Evolutionary conservation across 2,113 vertebrate genomes (phyloP).

Genomic region (Spea multiplicata): DNA sequence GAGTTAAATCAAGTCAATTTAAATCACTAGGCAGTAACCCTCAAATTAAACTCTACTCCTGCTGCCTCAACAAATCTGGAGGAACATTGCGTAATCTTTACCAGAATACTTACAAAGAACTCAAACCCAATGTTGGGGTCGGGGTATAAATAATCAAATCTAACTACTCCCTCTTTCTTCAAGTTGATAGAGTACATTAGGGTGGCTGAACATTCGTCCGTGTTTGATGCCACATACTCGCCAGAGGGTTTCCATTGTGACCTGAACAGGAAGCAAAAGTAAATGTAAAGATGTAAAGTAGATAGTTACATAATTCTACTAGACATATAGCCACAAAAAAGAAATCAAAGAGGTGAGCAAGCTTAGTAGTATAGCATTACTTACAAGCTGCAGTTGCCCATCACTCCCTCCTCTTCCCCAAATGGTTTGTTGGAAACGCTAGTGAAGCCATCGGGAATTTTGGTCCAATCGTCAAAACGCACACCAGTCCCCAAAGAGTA

Average conservation of each 20-base stretch:
- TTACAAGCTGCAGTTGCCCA: slow-evolving; percentile 81
- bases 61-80: too few relatives aligned
- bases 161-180: slow-evolving; percentile 82
- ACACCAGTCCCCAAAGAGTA: slow-evolving; percentile 87
- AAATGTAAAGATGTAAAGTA: background rate
- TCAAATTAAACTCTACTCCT: too few relatives aligned
- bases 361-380: slow-evolving; percentile 42
- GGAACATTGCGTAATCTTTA: too few relatives aligned
- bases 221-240: slow-evolving; percentile 87
- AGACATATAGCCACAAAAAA: too few relatives aligned
- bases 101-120: slow-evolving; percentile 80
- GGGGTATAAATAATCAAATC: slow-evolving; percentile 90
- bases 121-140: slow-evolving; percentile 90
- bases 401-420: slow-evolving; percentile 46
- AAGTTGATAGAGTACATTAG: slow-evolving; percentile 88
- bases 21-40: too few relatives aligned
- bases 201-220: slow-evolving; percentile 87
- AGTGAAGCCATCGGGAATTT: slow-evolving; percentile 81
- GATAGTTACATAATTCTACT: too few relatives aligned
- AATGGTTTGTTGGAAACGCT: slow-evolving; percentile 73
- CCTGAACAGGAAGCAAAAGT: slow-evolving; percentile 59
- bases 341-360: background rate
- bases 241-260: slow-evolving; percentile 85
- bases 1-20: too few relatives aligned
- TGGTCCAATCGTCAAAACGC: slow-evolving; percentile 89